A percentile compares a stretch with the other conserved stretches of the same genome.
Conservation (phyloP, 2,113 vertebrate species). For the Malurus cyaneus region DNA sequence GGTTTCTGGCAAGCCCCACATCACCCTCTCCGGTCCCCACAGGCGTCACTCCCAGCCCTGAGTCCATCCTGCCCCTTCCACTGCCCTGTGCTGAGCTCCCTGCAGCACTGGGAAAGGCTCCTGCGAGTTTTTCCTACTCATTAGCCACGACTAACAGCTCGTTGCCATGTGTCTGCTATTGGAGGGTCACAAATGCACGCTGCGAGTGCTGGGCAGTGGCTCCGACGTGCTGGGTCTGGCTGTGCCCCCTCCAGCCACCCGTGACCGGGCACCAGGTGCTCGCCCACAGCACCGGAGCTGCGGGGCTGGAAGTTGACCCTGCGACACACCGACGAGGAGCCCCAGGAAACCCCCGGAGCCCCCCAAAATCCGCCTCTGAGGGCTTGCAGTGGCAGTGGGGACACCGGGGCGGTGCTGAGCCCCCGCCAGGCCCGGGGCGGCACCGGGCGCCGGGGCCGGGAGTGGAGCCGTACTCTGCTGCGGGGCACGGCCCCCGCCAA, state of each 20-base stretch:
- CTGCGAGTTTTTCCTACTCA: background rate
- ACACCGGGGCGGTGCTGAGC: background rate
- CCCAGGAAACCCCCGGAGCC: fast-evolving
- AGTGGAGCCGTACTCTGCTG: background rate
- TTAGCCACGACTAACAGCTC: background rate
- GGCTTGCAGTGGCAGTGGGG: fast-evolving
- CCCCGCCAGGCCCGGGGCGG: background rate
- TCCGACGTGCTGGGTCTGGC: background rate
- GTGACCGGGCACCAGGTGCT: fast-evolving
- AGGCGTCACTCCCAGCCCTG: fast-evolving
- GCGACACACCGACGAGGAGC: background rate
- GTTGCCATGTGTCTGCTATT: background rate
- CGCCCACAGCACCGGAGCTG: fast-evolving
- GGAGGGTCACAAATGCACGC: background rate
- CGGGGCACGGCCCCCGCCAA: conserved; percentile 1
- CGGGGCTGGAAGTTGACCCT: background rate
- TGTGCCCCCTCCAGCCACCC: background rate
- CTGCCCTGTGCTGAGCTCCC: background rate
- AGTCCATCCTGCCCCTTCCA: background rate
- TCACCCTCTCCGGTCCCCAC: fast-evolving
- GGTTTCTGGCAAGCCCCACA: background rate
- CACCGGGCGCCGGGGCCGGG: background rate
- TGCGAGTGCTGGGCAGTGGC: background rate
- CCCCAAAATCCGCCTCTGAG: background rate
- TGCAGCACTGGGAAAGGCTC: background rate